A percentile compares a stretch with the other conserved stretches of the same genome.
Evolutionary conservation across 2,113 vertebrate genomes (phyloP).

Genomic region (Oostethus manadensis): DNA sequence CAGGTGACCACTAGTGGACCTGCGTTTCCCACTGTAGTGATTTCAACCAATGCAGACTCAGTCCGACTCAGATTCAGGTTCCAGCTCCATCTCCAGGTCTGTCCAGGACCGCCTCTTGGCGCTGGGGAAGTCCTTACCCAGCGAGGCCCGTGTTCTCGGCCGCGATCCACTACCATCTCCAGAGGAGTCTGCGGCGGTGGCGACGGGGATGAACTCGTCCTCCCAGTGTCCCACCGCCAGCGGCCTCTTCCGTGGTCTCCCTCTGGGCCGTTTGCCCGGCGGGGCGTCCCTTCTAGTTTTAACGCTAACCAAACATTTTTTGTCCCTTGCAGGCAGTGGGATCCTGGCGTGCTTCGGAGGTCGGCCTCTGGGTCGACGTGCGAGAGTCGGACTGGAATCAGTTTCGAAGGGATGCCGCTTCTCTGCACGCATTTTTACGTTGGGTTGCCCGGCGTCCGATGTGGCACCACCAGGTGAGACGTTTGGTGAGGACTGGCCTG

Average conservation of each 20-base stretch:
- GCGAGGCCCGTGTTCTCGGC: constrained; percentile 47
- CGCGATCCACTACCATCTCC: not conserved
- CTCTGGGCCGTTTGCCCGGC: constrained; percentile 21
- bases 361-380: constrained; percentile 12
- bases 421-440: not conserved
- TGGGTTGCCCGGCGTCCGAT: no score
- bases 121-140: constrained; percentile 65
- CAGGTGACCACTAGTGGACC: not conserved
- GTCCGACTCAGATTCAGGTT: constrained; percentile 27
- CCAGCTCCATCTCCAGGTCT: constrained; percentile 58
- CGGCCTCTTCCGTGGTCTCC: constrained; percentile 24
- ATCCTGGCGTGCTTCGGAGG: constrained; percentile 12
- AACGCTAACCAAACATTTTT: not conserved
- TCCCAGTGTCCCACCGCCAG: no score
- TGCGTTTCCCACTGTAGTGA: not conserved
- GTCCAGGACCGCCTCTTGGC: constrained; percentile 63
- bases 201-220: no score
- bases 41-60: not conserved
- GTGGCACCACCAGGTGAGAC: no score
- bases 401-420: not conserved
- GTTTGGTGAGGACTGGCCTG: not conserved
- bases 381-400: not conserved
- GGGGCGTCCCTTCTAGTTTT: not conserved
- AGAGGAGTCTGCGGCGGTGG: no score
- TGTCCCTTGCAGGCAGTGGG: no score